A percentile compares a stretch with the other conserved stretches of the same genome.
These are phyloP conservation scores for Dendrocopos noguchii DNA, from an alignment of 2,113 vertebrate genomes.

Conservation along the genomic window DNA sequence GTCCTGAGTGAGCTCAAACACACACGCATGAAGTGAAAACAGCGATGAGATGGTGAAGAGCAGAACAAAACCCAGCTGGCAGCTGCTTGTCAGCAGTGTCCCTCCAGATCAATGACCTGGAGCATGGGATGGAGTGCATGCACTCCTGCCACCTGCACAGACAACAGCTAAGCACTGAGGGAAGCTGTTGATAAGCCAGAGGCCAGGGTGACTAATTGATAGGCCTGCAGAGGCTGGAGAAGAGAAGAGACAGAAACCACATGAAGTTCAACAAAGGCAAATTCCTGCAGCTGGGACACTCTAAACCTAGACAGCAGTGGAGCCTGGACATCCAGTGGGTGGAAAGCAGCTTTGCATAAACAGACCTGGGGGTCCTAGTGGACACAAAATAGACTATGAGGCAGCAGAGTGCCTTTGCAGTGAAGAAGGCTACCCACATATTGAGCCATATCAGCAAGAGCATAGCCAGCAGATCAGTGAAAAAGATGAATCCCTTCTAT, in stretches of 20 bases:
- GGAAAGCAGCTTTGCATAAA: background rate
- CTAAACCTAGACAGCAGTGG: background rate
- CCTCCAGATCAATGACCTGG: background rate
- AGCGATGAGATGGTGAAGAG: background rate
- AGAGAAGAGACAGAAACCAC: background rate
- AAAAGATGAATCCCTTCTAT: background rate
- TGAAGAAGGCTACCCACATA: background rate
- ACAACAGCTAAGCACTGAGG: background rate
- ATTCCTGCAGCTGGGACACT: background rate
- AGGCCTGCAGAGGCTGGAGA: background rate
- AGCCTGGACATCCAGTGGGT: background rate
- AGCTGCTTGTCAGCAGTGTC: background rate
- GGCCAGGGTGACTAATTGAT: background rate
- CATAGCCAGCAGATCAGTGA: background rate
- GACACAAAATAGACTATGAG: background rate
- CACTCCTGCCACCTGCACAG: background rate
- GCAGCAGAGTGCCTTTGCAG: background rate
- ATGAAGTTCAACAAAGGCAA: background rate
- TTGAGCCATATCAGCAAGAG: background rate
- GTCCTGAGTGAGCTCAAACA: background rate
- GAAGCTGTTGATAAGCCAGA: background rate
- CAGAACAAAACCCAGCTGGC: background rate
- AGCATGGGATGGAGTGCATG: background rate
- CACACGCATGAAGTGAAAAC: background rate
- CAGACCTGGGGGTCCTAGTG: background rate